Conservation (phyloP, 2,888 invertebrate species). For the Synanthedon andrenaeformis region DNA sequence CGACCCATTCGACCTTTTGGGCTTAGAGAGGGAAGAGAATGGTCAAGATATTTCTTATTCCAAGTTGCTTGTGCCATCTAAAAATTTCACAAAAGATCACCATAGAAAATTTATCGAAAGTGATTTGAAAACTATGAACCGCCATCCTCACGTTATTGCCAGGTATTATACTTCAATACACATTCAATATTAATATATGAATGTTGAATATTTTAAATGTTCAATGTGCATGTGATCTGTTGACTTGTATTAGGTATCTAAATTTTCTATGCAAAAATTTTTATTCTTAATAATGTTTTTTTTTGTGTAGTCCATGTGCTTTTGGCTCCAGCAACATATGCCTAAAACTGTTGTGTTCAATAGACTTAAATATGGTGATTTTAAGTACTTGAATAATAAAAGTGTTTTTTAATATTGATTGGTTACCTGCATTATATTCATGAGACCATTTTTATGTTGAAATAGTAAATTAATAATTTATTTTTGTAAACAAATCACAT, state of each 20-base stretch:
- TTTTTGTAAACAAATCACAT: too few relatives aligned
- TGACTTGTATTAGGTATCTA: neutral
- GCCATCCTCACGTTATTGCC: conserved; percentile 69
- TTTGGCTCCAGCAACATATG: neutral
- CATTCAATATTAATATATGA: neutral
- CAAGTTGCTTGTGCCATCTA: conserved; percentile 83
- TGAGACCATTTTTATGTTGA: too few relatives aligned
- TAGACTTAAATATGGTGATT: too few relatives aligned
- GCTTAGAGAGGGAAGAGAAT: conserved; percentile 83
- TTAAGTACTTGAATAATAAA: too few relatives aligned
- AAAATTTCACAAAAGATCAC: conserved; percentile 52
- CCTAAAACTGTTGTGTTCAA: too few relatives aligned
- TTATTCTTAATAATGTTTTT: neutral
- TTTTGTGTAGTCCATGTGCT: conserved; percentile 1
- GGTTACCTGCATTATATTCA: too few relatives aligned
- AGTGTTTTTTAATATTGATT: too few relatives aligned
- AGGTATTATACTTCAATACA: conserved; percentile 41
- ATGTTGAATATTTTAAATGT: neutral
- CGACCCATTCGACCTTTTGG: conserved; percentile 88
- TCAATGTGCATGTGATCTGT: neutral
- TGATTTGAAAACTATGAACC: conserved; percentile 53
- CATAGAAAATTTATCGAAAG: conserved; percentile 61
- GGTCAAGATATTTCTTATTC: conserved; percentile 94
- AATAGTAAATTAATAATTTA: too few relatives aligned
- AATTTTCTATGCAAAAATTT: neutral